These are phyloP conservation scores for Mythimna pallens DNA, from an alignment of 2,888 invertebrate genomes.

Conservation along the genomic window DNA sequence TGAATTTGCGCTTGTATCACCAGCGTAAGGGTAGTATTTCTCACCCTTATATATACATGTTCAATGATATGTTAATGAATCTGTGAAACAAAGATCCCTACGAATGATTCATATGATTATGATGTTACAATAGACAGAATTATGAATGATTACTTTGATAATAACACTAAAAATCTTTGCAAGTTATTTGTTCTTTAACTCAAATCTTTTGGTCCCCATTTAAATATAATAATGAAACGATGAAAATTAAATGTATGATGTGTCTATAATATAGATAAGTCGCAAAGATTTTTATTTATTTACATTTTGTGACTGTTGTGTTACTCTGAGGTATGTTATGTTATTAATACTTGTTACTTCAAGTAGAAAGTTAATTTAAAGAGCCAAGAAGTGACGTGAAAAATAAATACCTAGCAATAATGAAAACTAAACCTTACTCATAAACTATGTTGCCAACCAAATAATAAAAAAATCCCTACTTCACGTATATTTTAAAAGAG, in stretches of 20 bases:
- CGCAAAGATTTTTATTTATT: constrained; percentile 70
- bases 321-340: constrained; percentile 59
- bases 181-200: constrained; percentile 53
- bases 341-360: constrained; percentile 57
- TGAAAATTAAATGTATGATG: constrained; percentile 42
- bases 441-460: constrained; percentile 58
- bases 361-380: constrained; percentile 50
- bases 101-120: constrained; percentile 11
- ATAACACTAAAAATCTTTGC: constrained; percentile 68
- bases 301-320: constrained; percentile 56
- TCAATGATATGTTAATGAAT: constrained; percentile 6
- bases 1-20: constrained; percentile 7
- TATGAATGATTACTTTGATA: constrained; percentile 55
- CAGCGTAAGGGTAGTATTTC: not conserved
- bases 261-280: constrained; percentile 52
- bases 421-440: constrained; percentile 55
- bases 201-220: constrained; percentile 51
- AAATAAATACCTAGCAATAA: constrained; percentile 56
- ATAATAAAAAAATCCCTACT: constrained; percentile 42
- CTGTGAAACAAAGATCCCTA: not conserved
- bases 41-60: not conserved
- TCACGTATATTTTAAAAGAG: constrained; percentile 60
- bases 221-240: constrained; percentile 33
- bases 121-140: constrained; percentile 15
- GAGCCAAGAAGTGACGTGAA: constrained; percentile 43